Conservation (phyloP, 2,888 invertebrate genomes). For the Heliconius hortense region DNA sequence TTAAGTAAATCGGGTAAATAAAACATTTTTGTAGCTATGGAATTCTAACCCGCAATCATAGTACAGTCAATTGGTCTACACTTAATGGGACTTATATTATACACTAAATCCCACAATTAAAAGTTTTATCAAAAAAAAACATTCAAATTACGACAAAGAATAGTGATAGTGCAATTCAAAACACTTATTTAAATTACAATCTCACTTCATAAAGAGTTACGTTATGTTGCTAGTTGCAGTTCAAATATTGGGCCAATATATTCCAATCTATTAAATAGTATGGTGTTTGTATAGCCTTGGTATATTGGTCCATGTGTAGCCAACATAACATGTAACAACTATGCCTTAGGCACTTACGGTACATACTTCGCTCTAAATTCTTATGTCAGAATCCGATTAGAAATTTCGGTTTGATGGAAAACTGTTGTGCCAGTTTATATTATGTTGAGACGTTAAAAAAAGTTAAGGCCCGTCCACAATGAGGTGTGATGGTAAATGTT, state of each 20-base stretch:
- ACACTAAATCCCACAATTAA: background rate
- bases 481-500: slow-evolving; percentile 11
- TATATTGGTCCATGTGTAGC: slow-evolving; percentile 8
- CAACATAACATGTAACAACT: slow-evolving; percentile 31
- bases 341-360: slow-evolving; percentile 67
- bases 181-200: slow-evolving; percentile 38
- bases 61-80: too few relatives aligned
- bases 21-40: too few relatives aligned
- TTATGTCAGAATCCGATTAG: slow-evolving; percentile 67
- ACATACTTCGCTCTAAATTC: slow-evolving; percentile 62
- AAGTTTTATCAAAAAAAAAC: background rate
- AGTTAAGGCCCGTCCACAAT: slow-evolving; percentile 10
- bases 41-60: too few relatives aligned
- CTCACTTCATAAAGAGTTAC: slow-evolving; percentile 23
- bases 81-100: too few relatives aligned
- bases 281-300: background rate
- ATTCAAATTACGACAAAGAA: slow-evolving; percentile 19
- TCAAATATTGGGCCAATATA: slow-evolving; percentile 18
- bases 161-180: slow-evolving; percentile 23
- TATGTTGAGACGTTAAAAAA: slow-evolving; percentile 27
- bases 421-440: slow-evolving; percentile 47
- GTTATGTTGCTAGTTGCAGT: background rate
- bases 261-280: background rate
- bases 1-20: too few relatives aligned
- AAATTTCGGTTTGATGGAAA: slow-evolving; percentile 71